Evolutionary conservation across 2,888 invertebrate species (phyloP), one percentile per base, ranked within the genome.

Genomic region (Coremacera marginata): DNA sequence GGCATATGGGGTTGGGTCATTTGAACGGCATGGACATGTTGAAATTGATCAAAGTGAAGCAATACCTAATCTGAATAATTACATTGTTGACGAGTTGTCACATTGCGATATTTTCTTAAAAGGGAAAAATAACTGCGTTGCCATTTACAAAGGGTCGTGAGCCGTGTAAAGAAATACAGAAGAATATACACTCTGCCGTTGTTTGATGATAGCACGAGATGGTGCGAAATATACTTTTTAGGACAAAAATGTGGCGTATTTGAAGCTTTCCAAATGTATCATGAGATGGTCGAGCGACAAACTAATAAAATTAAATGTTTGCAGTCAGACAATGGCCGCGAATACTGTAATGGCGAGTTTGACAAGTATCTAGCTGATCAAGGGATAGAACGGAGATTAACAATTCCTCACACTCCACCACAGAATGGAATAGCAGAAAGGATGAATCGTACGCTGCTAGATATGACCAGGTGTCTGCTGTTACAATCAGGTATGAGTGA

Each of bases 361-460:
- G 31, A 31, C 31, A 31, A 31, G 31, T 31, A 31, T 31, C 31
- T 31, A 31, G 31, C 31, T 31, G 31, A 78, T 31, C 72, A 83
- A 63, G 84, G 84, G 22, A 85, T 84, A 19, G 77, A 80, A 19
- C 79, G 79, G 19, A 82, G 83, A 65, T 75, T 77, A 31, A 83
- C 81, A 8, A 80, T 83, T 68, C 63, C 76, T 31, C 75, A 82
- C 62, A 81, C 81, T 31, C 82, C 84, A 14, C 79, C 83, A 34
- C 82, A 83, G 77, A 84, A 84, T 72, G 84, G 84, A 22, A 80
- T 84, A 8, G 82, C 83, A 0, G 84, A 83, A 78, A 67, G 84
- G 27, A 81, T 79, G 51, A 31, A 84, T 52, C 51, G 31, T 31
- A 31, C 31, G 3, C 31, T 31, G 31, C 31, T 31, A 31, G 31